Base-by-base conservation (phyloP, 2,113 vertebrate species). In the Silurus glanis region DNA sequence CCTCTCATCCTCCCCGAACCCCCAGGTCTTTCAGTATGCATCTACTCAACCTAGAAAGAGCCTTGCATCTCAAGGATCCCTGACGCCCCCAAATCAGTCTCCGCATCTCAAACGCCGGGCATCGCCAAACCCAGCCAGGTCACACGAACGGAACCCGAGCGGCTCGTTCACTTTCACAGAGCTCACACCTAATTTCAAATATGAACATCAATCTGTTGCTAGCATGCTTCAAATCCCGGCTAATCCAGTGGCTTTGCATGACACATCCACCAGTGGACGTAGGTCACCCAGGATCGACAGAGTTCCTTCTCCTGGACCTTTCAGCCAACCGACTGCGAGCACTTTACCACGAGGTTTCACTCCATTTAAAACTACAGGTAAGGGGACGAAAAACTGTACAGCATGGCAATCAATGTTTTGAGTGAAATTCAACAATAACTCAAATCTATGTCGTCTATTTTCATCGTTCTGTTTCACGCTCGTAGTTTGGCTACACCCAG, bases 341-440 rank as follows among this genome's bases (percentile, higher is more conserved):
- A 95, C 94, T 0, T 87, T 94, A 21, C 93, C 94, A 9, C 91
- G 92, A 16, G 93, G 89, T 45, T 92, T 93, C 78, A 64, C 51
- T 6, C 6, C 66, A 14, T 88, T 88, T 69, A 92, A 62, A 71
- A 49, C 87, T 78, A 17, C 85, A 62, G 94, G 95, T 95, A 82
- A 90, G 92, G 88, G n/a, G 2, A 9, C 9, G 13, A 4, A 37
- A 37, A 80, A 12, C 37, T 80, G 4, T 45, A 59, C 25, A 45
- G 25, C 28, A 25, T 23, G 23, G 2, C 23, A 19, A 17, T 45
- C 21, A 58, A 51, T 81, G 72, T 51, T 51, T 75, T 23, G 2
- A 51, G 45, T n/a, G 49, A 51, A 75, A 53, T n/a, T 51, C 47
- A 75, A 72, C 45, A 0, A 1, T 19, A 72, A 9, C 45, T 47